Percentiles rank a stretch among this genome's conserved stretches.
These are phyloP conservation scores for Sarcoramphus papa DNA, from an alignment of 2,797 vertebrate genomes.

Conservation along the genomic window DNA sequence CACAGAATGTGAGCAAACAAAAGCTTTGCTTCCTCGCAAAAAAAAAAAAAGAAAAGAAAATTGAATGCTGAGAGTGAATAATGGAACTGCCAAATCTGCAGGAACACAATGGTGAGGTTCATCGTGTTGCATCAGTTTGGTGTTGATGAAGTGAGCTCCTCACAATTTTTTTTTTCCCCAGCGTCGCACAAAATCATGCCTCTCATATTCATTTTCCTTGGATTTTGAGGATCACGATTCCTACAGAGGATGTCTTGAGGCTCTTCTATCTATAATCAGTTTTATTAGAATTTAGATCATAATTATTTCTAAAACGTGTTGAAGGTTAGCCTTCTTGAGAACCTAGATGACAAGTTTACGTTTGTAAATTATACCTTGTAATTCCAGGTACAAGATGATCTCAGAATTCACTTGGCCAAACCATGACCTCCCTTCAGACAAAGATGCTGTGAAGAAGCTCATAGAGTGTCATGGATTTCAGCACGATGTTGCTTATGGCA, in stretches of 20 bases:
- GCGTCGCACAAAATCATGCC: background rate
- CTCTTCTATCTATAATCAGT: background rate
- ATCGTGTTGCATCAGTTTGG: background rate
- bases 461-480: conserved; percentile 88
- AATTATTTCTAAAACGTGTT: background rate
- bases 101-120: background rate
- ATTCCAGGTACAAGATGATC: conserved; percentile 95
- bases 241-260: background rate
- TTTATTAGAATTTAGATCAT: background rate
- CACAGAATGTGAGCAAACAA: background rate
- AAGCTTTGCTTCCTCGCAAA: background rate
- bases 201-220: background rate
- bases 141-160: background rate
- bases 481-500: conserved; percentile 92
- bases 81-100: background rate
- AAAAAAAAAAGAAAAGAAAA: background rate
- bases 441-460: conserved; percentile 86
- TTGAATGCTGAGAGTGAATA: background rate
- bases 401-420: conserved; percentile 98
- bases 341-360: accelerated
- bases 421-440: conserved; percentile 89
- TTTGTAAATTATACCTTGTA: background rate
- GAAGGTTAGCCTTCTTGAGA: background rate
- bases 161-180: background rate
- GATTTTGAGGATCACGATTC: background rate